Conservation (phyloP, 2,888 invertebrate species). For the Labia minor region DNA sequence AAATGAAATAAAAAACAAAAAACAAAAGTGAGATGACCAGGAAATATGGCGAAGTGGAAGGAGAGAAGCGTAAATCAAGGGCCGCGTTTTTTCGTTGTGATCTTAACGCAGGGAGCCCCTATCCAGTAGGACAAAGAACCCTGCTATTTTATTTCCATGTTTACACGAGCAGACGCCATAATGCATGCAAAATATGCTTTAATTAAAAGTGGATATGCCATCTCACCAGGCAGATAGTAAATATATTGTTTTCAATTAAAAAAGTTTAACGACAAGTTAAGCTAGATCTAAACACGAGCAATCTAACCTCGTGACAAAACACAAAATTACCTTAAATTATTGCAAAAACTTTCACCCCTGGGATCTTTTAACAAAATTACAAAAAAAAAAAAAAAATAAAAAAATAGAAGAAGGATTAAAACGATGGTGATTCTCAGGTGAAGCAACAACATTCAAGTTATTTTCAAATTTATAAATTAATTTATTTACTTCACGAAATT, state of each 20-base stretch:
- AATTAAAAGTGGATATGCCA: constrained; percentile 4
- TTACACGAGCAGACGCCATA: not conserved
- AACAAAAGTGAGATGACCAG: not conserved
- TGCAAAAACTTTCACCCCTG: not conserved
- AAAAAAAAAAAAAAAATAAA: not conserved
- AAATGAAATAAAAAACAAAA: not conserved
- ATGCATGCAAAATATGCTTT: constrained; percentile 13
- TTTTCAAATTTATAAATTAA: too few species aligned
- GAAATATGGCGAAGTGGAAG: too few species aligned
- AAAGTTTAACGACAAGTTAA: not conserved
- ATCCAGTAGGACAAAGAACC: not conserved
- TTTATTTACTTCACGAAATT: too few species aligned
- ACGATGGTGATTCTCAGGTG: too few species aligned
- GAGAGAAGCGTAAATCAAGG: constrained; percentile 22
- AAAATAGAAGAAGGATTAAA: too few species aligned
- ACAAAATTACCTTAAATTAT: constrained; percentile 13
- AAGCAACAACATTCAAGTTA: too few species aligned
- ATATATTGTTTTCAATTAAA: constrained; percentile 13
- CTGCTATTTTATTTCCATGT: constrained; percentile 2
- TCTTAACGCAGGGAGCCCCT: not conserved
- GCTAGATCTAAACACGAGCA: not conserved
- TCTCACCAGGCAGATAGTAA: constrained; percentile 4
- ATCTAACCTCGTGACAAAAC: not conserved
- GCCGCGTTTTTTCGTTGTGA: not conserved
- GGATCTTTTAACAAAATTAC: not conserved